phyloP scores from a whole-genome alignment of 1,140 invertebrate genomes.

The Pogonognathellus flavescens region DNA sequence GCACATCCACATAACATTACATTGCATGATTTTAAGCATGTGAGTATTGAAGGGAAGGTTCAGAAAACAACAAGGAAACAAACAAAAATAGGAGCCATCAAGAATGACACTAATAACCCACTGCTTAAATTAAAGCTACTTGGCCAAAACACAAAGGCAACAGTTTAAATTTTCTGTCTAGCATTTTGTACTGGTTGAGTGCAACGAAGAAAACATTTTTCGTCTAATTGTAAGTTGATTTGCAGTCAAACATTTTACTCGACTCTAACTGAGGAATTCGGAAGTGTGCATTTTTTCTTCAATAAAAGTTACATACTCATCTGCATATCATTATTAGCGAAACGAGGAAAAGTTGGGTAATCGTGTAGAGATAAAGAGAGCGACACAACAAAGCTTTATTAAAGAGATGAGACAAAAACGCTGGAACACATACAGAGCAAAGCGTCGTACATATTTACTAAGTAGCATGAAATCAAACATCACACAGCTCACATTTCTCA shows the following conservation, averaged over 20 bases:
- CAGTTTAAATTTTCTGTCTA: neutral
- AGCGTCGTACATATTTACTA: too few relatives aligned
- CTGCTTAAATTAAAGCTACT: slow-evolving; percentile 1
- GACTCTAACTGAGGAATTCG: neutral
- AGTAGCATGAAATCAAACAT: neutral
- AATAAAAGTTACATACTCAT: neutral
- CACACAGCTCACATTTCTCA: neutral
- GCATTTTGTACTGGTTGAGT: neutral
- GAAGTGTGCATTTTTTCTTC: neutral
- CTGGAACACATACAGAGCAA: too few relatives aligned
- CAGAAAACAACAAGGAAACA: neutral
- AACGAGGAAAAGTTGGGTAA: neutral
- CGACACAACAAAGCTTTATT: neutral
- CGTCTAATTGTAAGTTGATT: slow-evolving; percentile 5
- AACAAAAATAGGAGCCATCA: neutral
- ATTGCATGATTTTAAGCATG: neutral
- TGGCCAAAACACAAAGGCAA: neutral
- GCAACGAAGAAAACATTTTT: neutral
- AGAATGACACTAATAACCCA: neutral
- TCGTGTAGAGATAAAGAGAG: neutral
- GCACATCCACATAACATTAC: neutral
- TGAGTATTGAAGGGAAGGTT: neutral
- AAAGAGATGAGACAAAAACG: neutral
- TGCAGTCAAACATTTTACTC: neutral
- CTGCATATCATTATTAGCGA: neutral